Evolutionary conservation across 2,888 invertebrate genomes (phyloP).

Genomic region (Catocala fraxini): DNA sequence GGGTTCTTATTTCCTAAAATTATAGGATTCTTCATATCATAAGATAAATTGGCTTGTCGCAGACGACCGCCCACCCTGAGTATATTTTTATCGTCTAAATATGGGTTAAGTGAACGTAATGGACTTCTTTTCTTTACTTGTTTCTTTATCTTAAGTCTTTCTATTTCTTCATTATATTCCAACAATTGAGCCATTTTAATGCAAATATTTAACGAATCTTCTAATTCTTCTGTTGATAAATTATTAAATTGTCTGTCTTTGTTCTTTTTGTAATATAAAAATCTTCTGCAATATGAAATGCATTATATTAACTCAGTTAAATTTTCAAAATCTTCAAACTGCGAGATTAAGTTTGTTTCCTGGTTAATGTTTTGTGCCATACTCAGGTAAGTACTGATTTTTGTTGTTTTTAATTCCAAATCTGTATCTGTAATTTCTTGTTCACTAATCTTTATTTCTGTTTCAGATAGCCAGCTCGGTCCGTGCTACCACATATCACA

Average conservation of each 20-base stretch:
- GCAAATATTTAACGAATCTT: neutral
- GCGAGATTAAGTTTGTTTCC: neutral
- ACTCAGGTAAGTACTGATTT: neutral
- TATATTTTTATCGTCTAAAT: constrained; percentile 1
- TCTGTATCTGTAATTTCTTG: neutral
- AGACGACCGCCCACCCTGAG: constrained; percentile 15
- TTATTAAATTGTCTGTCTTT: neutral
- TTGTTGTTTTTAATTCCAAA: neutral
- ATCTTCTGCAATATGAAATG: constrained; percentile 12
- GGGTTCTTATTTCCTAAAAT: neutral
- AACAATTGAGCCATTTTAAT: neutral
- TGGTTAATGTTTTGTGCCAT: neutral
- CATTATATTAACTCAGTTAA: constrained; percentile 1
- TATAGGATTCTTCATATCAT: neutral
- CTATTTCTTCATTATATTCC: neutral
- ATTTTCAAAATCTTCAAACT: constrained; percentile 6
- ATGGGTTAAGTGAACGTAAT: constrained; percentile 2
- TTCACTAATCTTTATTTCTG: too few relatives aligned
- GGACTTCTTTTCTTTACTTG: neutral
- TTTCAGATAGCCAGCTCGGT: neutral
- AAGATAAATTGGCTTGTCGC: neutral
- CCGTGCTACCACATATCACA: neutral
- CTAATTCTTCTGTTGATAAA: neutral
- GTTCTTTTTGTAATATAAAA: constrained; percentile 5
- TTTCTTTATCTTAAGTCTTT: constrained; percentile 1